These are phyloP conservation scores for Microplitis deprimator DNA, from an alignment of 2,888 invertebrate genomes.

Conservation along the genomic window DNA sequence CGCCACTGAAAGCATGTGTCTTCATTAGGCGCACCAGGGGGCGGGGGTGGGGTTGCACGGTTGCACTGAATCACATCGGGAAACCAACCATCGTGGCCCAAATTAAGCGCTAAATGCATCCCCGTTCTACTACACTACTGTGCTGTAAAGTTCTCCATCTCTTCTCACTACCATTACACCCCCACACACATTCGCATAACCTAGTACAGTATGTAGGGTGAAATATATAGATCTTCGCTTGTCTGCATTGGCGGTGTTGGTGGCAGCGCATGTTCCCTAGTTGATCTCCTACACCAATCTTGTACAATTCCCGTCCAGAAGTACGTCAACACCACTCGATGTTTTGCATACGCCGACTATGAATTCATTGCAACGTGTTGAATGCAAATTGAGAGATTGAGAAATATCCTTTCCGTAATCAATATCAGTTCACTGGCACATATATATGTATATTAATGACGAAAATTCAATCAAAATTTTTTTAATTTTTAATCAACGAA, in stretches of 20 bases:
- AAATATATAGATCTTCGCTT: slow-evolving; percentile 2
- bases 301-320: slow-evolving; percentile 18
- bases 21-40: slow-evolving; percentile 61
- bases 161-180: slow-evolving; percentile 29
- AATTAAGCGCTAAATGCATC: slow-evolving; percentile 65
- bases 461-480: too few relatives aligned
- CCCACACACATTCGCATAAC: slow-evolving; percentile 21
- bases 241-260: background rate
- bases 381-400: slow-evolving; percentile 44
- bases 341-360: slow-evolving; percentile 63
- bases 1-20: slow-evolving; percentile 61
- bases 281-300: slow-evolving; percentile 21
- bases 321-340: slow-evolving; percentile 40
- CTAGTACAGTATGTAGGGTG: slow-evolving; percentile 8
- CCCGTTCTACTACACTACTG: slow-evolving; percentile 29
- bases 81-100: slow-evolving; percentile 60
- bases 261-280: slow-evolving; percentile 30
- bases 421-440: too few relatives aligned
- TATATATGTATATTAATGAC: too few relatives aligned
- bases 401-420: too few relatives aligned
- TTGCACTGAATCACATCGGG: slow-evolving; percentile 63
- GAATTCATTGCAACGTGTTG: slow-evolving; percentile 56
- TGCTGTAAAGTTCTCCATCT: slow-evolving; percentile 36
- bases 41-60: slow-evolving; percentile 51
- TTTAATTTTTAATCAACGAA: too few relatives aligned